Evolutionary conservation across 2,797 vertebrate species (phyloP).

Genomic region (Anabacerthia variegaticeps): DNA sequence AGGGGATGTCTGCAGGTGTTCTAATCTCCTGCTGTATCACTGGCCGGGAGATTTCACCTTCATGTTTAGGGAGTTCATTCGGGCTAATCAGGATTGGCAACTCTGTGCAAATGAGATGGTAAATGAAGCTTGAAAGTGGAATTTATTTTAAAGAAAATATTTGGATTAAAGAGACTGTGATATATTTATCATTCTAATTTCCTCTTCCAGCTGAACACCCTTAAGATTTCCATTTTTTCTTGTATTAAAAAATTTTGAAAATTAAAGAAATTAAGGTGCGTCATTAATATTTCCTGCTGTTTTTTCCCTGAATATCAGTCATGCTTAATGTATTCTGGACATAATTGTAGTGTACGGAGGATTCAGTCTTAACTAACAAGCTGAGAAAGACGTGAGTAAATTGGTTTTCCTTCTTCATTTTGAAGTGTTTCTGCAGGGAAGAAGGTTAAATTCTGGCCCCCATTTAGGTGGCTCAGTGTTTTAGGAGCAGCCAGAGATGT

Average conservation of each 20-base stretch:
- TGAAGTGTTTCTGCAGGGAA: conserved; percentile 7
- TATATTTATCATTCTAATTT: background rate
- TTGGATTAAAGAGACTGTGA: conserved; percentile 12
- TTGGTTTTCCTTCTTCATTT: conserved; percentile 45
- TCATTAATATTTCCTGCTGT: background rate
- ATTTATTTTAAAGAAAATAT: conserved; percentile 37
- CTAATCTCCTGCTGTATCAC: background rate
- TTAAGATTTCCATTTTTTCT: conserved; percentile 12
- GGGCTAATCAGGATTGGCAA: conserved; percentile 42
- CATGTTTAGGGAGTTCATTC: conserved; percentile 4
- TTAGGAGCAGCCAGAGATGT: background rate
- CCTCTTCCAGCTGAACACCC: background rate
- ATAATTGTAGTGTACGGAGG: conserved; percentile 30
- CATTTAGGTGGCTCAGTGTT: conserved; percentile 18
- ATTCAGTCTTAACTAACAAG: conserved; percentile 37
- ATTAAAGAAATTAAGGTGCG: background rate
- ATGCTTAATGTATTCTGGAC: conserved; percentile 23
- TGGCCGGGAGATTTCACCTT: conserved; percentile 32
- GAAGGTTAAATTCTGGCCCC: conserved; percentile 21
- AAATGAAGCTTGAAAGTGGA: conserved; percentile 21
- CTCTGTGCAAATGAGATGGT: conserved; percentile 22
- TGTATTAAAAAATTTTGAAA: background rate
- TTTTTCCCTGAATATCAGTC: conserved; percentile 13
- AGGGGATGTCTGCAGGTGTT: conserved; percentile 40
- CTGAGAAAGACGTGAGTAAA: conserved; percentile 35